Conservation (phyloP, 2,888 invertebrate species). For the Mechanitis messenoides region DNA sequence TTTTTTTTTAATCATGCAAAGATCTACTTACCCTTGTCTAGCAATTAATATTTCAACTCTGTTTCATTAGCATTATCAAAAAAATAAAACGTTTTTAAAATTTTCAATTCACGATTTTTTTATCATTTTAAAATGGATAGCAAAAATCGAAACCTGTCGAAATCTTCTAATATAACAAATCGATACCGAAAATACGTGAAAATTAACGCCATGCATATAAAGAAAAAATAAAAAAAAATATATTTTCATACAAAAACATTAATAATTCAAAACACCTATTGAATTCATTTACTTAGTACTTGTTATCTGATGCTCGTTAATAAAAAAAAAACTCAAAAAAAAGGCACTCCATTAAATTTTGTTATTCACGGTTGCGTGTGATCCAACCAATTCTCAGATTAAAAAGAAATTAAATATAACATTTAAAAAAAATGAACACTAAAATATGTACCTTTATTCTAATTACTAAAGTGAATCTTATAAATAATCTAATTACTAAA, state of each 20-base stretch:
- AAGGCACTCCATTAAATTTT: constrained; percentile 21
- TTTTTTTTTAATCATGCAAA: background rate
- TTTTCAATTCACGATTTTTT: too few relatives aligned
- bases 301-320: too few relatives aligned
- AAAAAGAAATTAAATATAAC: background rate
- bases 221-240: background rate
- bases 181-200: background rate
- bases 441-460: background rate
- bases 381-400: constrained; percentile 21
- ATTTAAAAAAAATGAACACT: background rate
- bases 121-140: too few relatives aligned
- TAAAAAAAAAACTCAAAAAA: constrained; percentile 19
- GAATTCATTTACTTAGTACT: background rate
- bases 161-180: background rate
- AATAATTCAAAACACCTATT: constrained; percentile 9
- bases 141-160: too few relatives aligned
- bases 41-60: too few relatives aligned
- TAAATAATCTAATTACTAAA: background rate
- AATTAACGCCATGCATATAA: background rate
- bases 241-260: background rate
- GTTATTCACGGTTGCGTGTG: constrained; percentile 18
- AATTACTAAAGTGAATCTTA: background rate
- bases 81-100: too few relatives aligned
- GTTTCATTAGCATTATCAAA: too few relatives aligned
- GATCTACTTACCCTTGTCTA: too few relatives aligned